A percentile compares a stretch with the other conserved stretches of the same genome.
Evolutionary conservation across 37 sponge, comb jelly and placozoan species (phyloP).

Genomic region (Hormiphora californensis): DNA sequence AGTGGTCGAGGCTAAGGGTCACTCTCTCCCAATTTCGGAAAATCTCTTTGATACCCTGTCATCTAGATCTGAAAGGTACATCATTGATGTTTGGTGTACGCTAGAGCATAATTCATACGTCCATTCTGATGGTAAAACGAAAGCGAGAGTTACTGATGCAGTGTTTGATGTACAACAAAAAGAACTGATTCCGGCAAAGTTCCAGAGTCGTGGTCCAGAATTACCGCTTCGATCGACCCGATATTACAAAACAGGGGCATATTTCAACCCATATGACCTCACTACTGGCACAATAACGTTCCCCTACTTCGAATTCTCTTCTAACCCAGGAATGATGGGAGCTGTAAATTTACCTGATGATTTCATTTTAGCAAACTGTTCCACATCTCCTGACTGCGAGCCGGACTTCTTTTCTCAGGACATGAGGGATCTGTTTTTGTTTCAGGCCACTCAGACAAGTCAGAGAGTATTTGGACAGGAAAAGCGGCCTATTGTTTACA

Average conservation of each 20-base stretch:
- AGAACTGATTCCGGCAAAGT: neutral
- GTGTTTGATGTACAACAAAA: neutral
- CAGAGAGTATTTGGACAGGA: neutral
- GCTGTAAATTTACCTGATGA: neutral
- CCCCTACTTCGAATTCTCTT: slow-evolving; percentile 4
- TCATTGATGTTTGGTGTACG: neutral
- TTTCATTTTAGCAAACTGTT: neutral
- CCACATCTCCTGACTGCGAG: slow-evolving; percentile 30
- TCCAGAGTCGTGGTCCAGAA: neutral
- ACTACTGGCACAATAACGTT: neutral
- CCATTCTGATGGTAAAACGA: neutral
- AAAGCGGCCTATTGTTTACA: neutral
- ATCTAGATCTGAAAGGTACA: neutral
- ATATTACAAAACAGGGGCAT: neutral
- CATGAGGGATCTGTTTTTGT: neutral
- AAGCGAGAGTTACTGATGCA: neutral
- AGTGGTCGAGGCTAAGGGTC: neutral
- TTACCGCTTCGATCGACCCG: neutral
- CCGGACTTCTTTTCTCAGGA: slow-evolving; percentile 23
- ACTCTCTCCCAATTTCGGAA: neutral
- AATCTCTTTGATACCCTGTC: neutral
- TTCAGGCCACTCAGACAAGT: neutral
- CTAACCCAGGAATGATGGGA: neutral
- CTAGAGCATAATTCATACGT: neutral
- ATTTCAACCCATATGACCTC: neutral